These are phyloP conservation scores for Enteromius paludinosus DNA, from an alignment of 2,797 vertebrate species.

Conservation along the genomic window DNA sequence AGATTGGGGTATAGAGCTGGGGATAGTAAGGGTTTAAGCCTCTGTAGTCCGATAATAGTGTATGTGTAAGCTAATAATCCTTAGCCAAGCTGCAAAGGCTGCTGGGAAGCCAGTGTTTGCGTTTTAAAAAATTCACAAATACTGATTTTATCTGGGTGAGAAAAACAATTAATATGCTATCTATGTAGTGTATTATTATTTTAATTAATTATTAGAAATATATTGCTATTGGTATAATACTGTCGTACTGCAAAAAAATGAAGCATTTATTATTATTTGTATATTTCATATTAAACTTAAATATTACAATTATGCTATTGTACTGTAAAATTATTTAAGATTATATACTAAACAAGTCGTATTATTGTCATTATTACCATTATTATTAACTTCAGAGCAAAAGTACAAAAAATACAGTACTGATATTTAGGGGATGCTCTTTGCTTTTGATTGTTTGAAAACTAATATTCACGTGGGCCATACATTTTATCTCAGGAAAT, in stretches of 20 bases:
- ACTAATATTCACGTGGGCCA: not conserved
- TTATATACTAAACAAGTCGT: too few relatives aligned
- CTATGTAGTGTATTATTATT: not conserved
- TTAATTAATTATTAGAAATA: not conserved
- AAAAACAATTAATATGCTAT: not conserved
- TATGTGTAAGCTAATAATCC: conserved; percentile 42
- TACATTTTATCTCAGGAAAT: not conserved
- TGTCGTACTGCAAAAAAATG: not conserved
- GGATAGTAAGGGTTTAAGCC: conserved; percentile 20
- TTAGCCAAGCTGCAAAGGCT: not conserved
- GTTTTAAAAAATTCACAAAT: not conserved
- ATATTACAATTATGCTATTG: not conserved
- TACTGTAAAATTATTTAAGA: not conserved
- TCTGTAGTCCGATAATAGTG: conserved; percentile 3
- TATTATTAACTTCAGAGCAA: not conserved
- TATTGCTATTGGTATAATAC: not conserved
- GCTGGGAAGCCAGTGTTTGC: not conserved
- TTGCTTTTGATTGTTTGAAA: not conserved
- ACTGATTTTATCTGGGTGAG: not conserved
- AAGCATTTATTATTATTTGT: not conserved
- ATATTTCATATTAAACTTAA: not conserved
- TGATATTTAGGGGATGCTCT: not conserved
- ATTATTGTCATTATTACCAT: too few relatives aligned
- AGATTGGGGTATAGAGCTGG: not conserved
- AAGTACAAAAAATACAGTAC: not conserved